phyloP scores from a whole-genome alignment of 2,888 invertebrate genomes.

The Lycophotia porphyrea region DNA sequence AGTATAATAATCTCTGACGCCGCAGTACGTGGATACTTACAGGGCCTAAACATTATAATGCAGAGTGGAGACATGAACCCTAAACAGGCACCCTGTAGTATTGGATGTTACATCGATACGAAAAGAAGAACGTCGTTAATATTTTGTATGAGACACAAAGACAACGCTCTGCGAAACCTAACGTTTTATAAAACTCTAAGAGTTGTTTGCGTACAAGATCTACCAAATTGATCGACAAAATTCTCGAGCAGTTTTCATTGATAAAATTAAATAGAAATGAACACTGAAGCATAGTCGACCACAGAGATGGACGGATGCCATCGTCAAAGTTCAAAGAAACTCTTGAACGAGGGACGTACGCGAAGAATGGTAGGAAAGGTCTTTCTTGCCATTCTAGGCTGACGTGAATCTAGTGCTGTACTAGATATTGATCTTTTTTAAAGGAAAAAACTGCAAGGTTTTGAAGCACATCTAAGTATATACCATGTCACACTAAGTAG shows the following conservation, averaged over 20 bases:
- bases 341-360: background rate
- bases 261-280: background rate
- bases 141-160: background rate
- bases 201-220: background rate
- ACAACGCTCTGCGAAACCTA: background rate
- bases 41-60: background rate
- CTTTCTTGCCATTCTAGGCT: background rate
- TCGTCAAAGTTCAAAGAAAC: background rate
- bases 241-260: background rate
- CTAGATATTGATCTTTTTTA: background rate
- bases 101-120: background rate
- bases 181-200: background rate
- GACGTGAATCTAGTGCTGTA: background rate
- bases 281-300: background rate
- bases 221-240: background rate
- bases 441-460: background rate
- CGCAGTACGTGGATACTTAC: background rate
- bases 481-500: constrained; percentile 6
- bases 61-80: too few species aligned
- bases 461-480: background rate
- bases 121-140: background rate
- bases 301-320: background rate
- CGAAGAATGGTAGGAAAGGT: background rate
- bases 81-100: too few species aligned
- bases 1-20: background rate